Conservation (phyloP, 35 echinoderm and acorn worm species). For the Strongylocentrotus purpuratus region DNA sequence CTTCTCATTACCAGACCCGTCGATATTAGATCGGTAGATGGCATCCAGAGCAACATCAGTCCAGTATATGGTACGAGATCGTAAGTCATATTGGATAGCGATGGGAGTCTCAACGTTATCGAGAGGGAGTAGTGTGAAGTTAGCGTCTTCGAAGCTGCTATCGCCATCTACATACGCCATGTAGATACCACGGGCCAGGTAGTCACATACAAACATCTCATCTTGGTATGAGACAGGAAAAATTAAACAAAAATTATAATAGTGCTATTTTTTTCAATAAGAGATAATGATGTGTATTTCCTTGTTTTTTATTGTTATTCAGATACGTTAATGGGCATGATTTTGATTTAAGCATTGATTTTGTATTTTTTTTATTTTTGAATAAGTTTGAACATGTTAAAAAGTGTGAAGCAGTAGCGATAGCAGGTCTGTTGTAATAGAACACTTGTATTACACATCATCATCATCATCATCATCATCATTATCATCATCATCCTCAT, state of each 20-base stretch:
- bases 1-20: neutral
- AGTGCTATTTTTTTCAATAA: neutral
- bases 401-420: no score
- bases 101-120: neutral
- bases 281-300: neutral
- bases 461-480: no score
- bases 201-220: conserved; percentile 34
- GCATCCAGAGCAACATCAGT: neutral
- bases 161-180: neutral
- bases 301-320: no score
- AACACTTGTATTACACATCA: no score
- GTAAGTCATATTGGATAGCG: conserved; percentile 19
- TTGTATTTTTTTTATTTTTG: no score
- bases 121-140: neutral
- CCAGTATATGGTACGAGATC: conserved; percentile 22
- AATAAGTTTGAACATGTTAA: no score
- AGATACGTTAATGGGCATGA: no score
- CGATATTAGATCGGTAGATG: neutral
- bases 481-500: no score
- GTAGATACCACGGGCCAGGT: neutral
- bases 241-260: neutral
- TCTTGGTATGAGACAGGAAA: neutral
- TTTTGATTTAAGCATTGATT: neutral
- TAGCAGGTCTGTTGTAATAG: no score
- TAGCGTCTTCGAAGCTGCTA: neutral